These are phyloP conservation scores for Neotoma lepida DNA, from an alignment of 2,113 vertebrate species.

Conservation along the genomic window DNA sequence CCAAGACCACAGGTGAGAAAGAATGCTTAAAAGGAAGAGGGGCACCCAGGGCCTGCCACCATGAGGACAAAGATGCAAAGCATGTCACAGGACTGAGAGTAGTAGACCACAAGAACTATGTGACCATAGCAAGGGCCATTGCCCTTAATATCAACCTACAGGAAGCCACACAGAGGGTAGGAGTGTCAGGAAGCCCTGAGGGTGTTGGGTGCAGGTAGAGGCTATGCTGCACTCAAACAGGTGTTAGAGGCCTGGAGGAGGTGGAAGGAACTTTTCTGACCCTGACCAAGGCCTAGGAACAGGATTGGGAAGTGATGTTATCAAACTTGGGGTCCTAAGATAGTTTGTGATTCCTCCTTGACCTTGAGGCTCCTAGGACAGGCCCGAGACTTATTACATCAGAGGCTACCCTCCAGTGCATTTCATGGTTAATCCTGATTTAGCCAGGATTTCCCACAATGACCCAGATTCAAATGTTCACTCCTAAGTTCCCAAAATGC, in stretches of 20 bases:
- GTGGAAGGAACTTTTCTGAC: background rate
- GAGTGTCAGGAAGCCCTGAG: accelerated
- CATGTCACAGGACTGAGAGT: background rate
- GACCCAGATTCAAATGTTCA: slow-evolving; percentile 21
- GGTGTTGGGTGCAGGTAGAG: background rate
- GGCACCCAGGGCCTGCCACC: background rate
- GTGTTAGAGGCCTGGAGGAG: background rate
- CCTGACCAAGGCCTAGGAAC: background rate
- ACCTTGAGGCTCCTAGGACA: background rate
- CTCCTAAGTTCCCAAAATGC: background rate
- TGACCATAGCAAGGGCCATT: background rate
- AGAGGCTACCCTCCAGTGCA: background rate
- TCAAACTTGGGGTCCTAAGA: background rate
- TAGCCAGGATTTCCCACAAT: background rate
- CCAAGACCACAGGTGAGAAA: background rate
- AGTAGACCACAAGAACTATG: background rate
- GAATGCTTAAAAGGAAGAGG: background rate
- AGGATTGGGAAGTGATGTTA: background rate
- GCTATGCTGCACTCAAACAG: background rate
- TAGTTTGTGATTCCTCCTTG: background rate
- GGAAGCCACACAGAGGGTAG: background rate
- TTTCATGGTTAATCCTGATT: background rate
- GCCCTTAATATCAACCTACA: background rate
- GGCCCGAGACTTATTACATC: background rate
- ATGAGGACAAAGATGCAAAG: background rate